Base-by-base conservation (phyloP, 2,888 invertebrate genomes). In the Drosophila suboccidentalis region DNA sequence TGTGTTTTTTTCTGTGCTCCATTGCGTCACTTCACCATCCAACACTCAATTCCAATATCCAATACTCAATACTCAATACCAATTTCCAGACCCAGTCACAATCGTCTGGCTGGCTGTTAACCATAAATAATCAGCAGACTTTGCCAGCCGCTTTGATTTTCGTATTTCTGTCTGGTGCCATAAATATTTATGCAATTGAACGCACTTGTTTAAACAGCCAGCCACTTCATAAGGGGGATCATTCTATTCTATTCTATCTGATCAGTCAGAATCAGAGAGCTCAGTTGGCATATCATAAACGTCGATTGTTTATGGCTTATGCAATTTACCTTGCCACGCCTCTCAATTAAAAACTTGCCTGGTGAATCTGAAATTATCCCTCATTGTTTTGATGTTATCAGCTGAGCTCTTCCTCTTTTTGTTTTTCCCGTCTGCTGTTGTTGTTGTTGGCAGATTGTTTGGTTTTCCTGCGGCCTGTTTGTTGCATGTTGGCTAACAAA, bases 401-500 rank as follows among this genome's bases (percentile, higher is more conserved):
- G 82, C 63, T 63, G 71, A 55, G 76, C 55, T 61, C 15, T 22
- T 50, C 51, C 29, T 8, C 50, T 17, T 15, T 8, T 41, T 10
- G 1, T 34, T 64, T 19, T 4, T 43, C 10, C 38, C 47, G 36
- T 47, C 39, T 38, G 29, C 6, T 46, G 29, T 44, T 38, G 29
- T 9, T 46, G 29, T 59, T 53, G 9, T 36, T 54, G 38, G 41
- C 22, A 53, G 62, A 19, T 38, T 54, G 55, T 64, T 38, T 55
- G 51, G 13, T 34, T 49, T 43, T 38, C 34, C 61, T 57, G 57
- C 53, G 55, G 50, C 63, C 63, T 57, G 57, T 55, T 50, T 75
- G 70, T 87, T 87, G 89, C 87, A 89, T 86, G 88, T 83, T 80
- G 78, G 80, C 87, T 89, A 87, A 87, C 87, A 82, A 80, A 87